Conservation (phyloP, 1,140 invertebrate genomes). For the Drosophila mauritiana region DNA sequence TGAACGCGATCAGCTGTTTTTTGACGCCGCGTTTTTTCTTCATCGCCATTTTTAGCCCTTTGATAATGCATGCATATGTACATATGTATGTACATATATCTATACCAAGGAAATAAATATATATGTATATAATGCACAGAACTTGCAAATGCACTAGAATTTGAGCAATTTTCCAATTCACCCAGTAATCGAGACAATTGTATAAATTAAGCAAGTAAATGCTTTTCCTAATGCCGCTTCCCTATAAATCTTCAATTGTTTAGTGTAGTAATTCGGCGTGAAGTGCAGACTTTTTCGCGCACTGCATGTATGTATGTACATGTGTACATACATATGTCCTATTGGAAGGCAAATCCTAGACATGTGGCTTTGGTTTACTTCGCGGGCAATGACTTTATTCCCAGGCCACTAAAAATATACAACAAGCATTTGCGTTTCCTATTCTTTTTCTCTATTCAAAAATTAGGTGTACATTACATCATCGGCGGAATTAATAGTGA, state of each 20-base stretch:
- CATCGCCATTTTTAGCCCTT: background rate
- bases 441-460: background rate
- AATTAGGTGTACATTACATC: slow-evolving; percentile 62
- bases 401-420: slow-evolving; percentile 26
- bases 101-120: background rate
- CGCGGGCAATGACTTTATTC: slow-evolving; percentile 24
- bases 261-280: background rate
- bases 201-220: background rate
- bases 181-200: background rate
- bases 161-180: background rate
- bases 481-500: slow-evolving; percentile 61
- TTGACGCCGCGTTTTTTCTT: background rate
- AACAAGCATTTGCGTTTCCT: too few species aligned
- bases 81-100: background rate
- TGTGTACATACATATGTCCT: background rate
- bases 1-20: background rate
- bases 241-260: too few species aligned
- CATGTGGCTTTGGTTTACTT: slow-evolving; percentile 5
- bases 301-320: background rate
- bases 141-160: background rate
- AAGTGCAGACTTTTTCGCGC: background rate
- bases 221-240: background rate
- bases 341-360: background rate
- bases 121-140: background rate
- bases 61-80: background rate